These are phyloP conservation scores for Melanostoma mellinum DNA, from an alignment of 2,888 invertebrate genomes.

Conservation along the genomic window DNA sequence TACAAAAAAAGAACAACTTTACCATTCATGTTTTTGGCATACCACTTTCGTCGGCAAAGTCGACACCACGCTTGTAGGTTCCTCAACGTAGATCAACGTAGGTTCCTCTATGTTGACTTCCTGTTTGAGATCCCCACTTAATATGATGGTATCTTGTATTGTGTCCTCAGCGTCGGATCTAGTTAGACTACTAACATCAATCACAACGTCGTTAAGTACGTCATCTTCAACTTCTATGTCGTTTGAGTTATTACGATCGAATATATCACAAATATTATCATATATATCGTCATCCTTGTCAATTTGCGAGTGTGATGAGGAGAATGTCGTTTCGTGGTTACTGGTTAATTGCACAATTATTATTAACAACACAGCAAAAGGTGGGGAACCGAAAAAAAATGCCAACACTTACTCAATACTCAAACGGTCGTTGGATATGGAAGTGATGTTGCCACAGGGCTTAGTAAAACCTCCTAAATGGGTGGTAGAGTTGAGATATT, in stretches of 20 bases:
- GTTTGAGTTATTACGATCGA: constrained; percentile 75
- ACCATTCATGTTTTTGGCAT: neutral
- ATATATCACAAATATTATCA: constrained; percentile 77
- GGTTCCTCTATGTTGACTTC: constrained; percentile 35
- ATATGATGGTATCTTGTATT: constrained; percentile 74
- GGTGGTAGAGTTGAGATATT: constrained; percentile 74
- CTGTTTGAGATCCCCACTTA: constrained; percentile 57
- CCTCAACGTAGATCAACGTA: constrained; percentile 9
- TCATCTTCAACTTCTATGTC: constrained; percentile 76
- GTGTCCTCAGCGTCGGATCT: constrained; percentile 77
- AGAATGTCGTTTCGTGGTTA: constrained; percentile 56
- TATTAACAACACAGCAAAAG: neutral
- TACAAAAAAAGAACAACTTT: no score
- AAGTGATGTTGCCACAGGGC: constrained; percentile 38
- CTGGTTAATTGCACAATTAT: constrained; percentile 17
- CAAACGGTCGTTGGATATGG: constrained; percentile 47
- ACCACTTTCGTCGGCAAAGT: constrained; percentile 38
- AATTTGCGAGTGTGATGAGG: constrained; percentile 52
- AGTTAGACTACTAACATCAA: constrained; percentile 77
- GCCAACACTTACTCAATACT: constrained; percentile 57
- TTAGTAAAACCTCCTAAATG: constrained; percentile 55
- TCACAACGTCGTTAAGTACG: constrained; percentile 77
- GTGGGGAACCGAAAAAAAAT: neutral
- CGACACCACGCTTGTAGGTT: neutral
- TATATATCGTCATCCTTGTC: constrained; percentile 74